phyloP scores from a whole-genome alignment of 2,113 vertebrate genomes.

The Prunella himalayana region DNA sequence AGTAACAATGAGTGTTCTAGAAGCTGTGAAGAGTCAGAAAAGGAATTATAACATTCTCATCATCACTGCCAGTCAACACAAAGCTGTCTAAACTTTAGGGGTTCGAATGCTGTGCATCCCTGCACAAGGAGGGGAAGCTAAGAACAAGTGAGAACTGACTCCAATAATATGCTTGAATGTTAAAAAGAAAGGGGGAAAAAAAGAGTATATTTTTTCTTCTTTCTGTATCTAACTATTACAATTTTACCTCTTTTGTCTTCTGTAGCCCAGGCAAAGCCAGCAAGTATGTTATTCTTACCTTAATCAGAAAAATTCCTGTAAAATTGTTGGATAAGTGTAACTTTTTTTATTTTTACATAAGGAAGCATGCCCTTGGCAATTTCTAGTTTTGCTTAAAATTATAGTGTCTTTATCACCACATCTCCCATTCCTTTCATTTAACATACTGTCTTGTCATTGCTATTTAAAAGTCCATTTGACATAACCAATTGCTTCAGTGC shows the following conservation, averaged over 20 bases:
- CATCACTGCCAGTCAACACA: not conserved
- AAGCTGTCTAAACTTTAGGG: not conserved
- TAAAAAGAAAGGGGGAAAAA: not conserved
- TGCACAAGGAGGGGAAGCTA: not conserved
- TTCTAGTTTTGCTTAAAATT: not conserved
- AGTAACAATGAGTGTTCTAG: not conserved
- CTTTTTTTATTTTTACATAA: not conserved
- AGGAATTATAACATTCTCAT: not conserved
- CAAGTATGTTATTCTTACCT: conserved; percentile 42
- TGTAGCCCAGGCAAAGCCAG: conserved; percentile 44
- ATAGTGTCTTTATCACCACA: not conserved
- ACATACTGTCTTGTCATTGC: not conserved
- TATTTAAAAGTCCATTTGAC: not conserved
- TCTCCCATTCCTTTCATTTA: not conserved
- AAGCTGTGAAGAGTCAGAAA: not conserved
- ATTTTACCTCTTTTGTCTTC: conserved; percentile 9
- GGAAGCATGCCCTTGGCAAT: not conserved
- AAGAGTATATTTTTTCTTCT: not conserved
- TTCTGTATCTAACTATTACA: not conserved
- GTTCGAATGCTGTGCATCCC: not conserved
- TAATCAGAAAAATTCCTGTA: conserved; percentile 8
- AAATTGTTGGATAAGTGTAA: not conserved
- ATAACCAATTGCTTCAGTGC: not conserved
- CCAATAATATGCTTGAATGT: not conserved
- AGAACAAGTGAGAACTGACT: not conserved